These are phyloP conservation scores for Drosophila ananassae DNA, from an alignment of 1,140 invertebrate genomes.

Conservation along the genomic window DNA sequence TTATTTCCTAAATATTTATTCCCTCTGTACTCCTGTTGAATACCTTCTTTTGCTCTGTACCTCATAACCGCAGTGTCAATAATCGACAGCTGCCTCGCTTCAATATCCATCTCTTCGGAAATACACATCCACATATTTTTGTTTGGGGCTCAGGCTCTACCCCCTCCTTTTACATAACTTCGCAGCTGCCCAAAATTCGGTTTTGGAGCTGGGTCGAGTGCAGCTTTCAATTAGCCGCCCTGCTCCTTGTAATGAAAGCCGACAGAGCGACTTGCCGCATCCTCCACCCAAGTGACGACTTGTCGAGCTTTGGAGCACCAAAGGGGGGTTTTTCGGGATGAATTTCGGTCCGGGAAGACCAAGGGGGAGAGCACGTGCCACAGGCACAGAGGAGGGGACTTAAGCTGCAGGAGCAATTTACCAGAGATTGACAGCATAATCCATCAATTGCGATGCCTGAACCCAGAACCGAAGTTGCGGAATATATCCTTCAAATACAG, in stretches of 20 bases:
- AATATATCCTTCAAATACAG: not conserved
- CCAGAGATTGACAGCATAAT: constrained; percentile 79
- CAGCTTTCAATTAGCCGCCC: constrained; percentile 80
- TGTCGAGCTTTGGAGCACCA: constrained; percentile 37
- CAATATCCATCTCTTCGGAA: constrained; percentile 47
- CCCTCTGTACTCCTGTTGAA: not conserved
- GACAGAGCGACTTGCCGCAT: constrained; percentile 33
- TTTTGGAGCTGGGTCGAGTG: constrained; percentile 65
- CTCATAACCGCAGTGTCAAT: constrained; percentile 73
- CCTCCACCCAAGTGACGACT: constrained; percentile 55
- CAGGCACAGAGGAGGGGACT: constrained; percentile 43
- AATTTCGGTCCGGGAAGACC: not conserved
- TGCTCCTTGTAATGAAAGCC: constrained; percentile 78
- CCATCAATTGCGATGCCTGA: constrained; percentile 64
- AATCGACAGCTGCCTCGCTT: constrained; percentile 78
- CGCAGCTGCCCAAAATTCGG: constrained; percentile 28
- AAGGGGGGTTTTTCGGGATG: constrained; percentile 6
- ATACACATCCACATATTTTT: constrained; percentile 3
- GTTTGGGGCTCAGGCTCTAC: not conserved
- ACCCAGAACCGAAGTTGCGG: constrained; percentile 1
- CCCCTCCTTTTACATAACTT: constrained; percentile 72
- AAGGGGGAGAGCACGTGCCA: constrained; percentile 63
- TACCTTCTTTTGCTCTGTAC: constrained; percentile 18
- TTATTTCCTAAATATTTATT: not conserved
- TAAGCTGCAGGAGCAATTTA: constrained; percentile 76